Conservation (phyloP, 1,140 invertebrate genomes). For the Notospermus geniculatus region DNA sequence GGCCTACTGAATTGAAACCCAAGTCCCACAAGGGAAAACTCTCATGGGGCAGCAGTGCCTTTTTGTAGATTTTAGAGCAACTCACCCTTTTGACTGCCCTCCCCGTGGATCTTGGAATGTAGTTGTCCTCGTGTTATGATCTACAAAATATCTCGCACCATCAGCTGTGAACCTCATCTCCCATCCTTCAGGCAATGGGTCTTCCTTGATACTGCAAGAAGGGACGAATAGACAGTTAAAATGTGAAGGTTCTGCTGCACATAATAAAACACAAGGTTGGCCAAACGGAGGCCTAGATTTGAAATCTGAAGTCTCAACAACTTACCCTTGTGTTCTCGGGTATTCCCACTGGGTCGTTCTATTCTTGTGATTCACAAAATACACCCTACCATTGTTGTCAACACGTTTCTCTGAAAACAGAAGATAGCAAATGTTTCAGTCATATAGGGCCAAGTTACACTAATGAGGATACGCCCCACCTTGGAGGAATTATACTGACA, state of each 20-base stretch:
- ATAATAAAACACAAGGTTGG: background rate
- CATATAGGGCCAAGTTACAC: no score
- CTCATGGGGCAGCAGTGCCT: no score
- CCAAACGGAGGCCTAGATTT: background rate
- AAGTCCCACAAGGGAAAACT: no score
- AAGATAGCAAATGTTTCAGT: constrained; percentile 14
- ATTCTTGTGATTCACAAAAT: constrained; percentile 99
- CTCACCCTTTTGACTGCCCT: constrained; percentile 80
- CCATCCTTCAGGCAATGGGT: constrained; percentile 93
- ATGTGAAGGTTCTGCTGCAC: no score
- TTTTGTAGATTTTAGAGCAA: constrained; percentile 15
- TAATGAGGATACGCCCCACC: no score
- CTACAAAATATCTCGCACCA: constrained; percentile 94
- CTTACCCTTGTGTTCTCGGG: constrained; percentile 88
- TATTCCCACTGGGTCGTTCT: constrained; percentile 99
- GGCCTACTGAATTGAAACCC: no score
- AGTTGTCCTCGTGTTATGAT: constrained; percentile 96
- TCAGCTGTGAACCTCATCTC: constrained; percentile 90
- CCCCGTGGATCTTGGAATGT: constrained; percentile 96
- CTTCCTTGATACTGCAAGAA: constrained; percentile 68
- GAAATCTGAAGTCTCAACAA: constrained; percentile 1
- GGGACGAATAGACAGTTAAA: background rate
- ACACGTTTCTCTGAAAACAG: constrained; percentile 74
- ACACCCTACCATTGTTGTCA: constrained; percentile 85
- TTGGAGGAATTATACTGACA: no score